A percentile compares a stretch with the other conserved stretches of the same genome.
phyloP scores from a whole-genome alignment of 2,113 vertebrate genomes.

The Cathartes aura region DNA sequence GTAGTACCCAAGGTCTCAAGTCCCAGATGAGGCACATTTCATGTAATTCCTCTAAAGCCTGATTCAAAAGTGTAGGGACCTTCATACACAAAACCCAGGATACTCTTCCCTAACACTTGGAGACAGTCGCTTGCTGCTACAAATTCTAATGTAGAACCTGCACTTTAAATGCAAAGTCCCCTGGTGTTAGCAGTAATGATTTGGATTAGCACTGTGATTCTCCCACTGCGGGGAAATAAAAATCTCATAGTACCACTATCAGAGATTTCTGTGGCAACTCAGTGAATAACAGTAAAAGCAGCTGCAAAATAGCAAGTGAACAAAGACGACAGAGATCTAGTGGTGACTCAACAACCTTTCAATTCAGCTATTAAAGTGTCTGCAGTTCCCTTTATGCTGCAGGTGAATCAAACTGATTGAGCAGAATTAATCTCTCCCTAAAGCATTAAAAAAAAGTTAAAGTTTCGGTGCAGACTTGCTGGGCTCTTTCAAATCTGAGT shows the following conservation, averaged over 20 bases:
- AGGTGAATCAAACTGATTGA: constrained; percentile 53
- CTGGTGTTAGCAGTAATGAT: not conserved
- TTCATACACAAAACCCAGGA: not conserved
- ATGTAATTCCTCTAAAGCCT: not conserved
- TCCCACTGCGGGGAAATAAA: constrained; percentile 30
- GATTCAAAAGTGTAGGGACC: not conserved
- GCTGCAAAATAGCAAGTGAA: constrained; percentile 41
- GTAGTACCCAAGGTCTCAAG: not conserved
- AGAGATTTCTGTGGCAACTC: not conserved
- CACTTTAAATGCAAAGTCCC: not conserved
- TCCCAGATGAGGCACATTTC: not conserved
- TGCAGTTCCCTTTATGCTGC: constrained; percentile 14
- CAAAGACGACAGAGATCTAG: constrained; percentile 12
- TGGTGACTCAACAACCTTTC: constrained; percentile 40
- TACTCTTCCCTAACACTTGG: not conserved
- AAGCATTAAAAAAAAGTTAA: not conserved
- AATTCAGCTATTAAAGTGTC: constrained; percentile 17
- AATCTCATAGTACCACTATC: not conserved
- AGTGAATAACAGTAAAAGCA: constrained; percentile 29
- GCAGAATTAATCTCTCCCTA: constrained; percentile 37
- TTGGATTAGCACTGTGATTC: not conserved
- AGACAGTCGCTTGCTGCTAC: not conserved
- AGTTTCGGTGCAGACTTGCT: not conserved
- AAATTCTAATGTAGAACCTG: not conserved
- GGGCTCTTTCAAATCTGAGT: not conserved